Conservation (phyloP, 1,140 invertebrate species). For the Polyergus mexicanus region DNA sequence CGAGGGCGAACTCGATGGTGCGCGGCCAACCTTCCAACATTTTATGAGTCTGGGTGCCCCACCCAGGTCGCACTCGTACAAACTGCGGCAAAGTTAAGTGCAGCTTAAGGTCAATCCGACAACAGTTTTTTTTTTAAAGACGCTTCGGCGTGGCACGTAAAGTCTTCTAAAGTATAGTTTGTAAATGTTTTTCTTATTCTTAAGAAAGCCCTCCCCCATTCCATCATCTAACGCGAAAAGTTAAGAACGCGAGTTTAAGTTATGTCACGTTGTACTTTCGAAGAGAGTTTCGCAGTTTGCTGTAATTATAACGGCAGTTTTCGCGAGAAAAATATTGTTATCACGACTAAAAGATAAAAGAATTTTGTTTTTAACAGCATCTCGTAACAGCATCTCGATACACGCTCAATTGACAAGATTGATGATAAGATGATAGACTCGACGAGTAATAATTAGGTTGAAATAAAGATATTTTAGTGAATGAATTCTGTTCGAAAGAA, state of each 20-base stretch:
- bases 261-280: not conserved
- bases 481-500: not conserved
- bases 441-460: not conserved
- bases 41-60: conserved; percentile 83
- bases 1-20: conserved; percentile 84
- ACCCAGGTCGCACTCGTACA: conserved; percentile 86
- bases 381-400: not conserved
- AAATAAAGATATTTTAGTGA: conserved; percentile 10
- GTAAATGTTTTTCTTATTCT: conserved; percentile 48
- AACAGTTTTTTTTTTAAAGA: conserved; percentile 42
- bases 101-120: conserved; percentile 38
- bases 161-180: conserved; percentile 50
- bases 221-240: conserved; percentile 35
- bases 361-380: not conserved
- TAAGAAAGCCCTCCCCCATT: conserved; percentile 8
- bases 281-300: conserved; percentile 22
- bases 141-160: conserved; percentile 21
- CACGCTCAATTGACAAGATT: not conserved
- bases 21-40: conserved; percentile 87
- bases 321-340: not conserved
- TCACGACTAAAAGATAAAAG: not conserved
- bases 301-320: conserved; percentile 25
- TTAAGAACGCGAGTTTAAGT: conserved; percentile 47
- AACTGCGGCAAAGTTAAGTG: conserved; percentile 72
- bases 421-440: not conserved